Percentiles rank a stretch among this genome's conserved stretches.
Evolutionary conservation across 2,888 invertebrate genomes (phyloP).

Genomic region (Drosophila picticornis): DNA sequence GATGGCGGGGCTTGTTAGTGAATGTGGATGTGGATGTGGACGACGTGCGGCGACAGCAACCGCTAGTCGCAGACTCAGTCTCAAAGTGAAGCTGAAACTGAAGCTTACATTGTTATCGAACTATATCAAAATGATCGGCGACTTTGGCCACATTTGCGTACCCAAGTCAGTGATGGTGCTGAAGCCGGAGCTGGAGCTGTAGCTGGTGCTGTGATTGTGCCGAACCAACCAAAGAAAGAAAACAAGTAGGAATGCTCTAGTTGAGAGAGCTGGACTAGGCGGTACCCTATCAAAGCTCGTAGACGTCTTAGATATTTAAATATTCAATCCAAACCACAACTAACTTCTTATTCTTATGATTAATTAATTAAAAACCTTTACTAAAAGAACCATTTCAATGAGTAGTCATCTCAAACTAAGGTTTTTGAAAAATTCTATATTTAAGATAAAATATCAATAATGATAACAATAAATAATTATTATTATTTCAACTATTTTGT

Average conservation of each 20-base stretch:
- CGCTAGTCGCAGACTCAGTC: slow-evolving; percentile 52
- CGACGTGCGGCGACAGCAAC: slow-evolving; percentile 66
- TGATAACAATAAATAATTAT: too few relatives aligned
- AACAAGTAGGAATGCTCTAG: not conserved
- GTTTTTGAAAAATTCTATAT: accelerated
- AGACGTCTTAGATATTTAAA: too few relatives aligned
- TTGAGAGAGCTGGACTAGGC: not conserved
- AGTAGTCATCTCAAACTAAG: not conserved
- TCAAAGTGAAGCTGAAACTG: slow-evolving; percentile 27
- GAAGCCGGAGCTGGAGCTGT: slow-evolving; percentile 5
- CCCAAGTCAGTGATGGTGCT: slow-evolving; percentile 33
- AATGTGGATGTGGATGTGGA: slow-evolving; percentile 46
- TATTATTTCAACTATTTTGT: too few relatives aligned
- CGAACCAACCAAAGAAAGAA: slow-evolving; percentile 17
- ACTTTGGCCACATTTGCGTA: slow-evolving; percentile 74
- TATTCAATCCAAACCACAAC: not conserved
- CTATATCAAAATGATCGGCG: slow-evolving; percentile 81
- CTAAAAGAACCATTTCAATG: not conserved
- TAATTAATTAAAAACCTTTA: not conserved
- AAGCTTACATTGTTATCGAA: slow-evolving; percentile 78
- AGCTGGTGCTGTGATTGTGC: slow-evolving; percentile 51
- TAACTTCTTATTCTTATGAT: too few relatives aligned
- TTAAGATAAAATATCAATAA: too few relatives aligned
- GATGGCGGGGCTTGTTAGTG: slow-evolving; percentile 63
- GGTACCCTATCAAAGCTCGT: not conserved